Base-by-base conservation (phyloP, 1,140 invertebrate genomes). In the Coelopa frigida region DNA sequence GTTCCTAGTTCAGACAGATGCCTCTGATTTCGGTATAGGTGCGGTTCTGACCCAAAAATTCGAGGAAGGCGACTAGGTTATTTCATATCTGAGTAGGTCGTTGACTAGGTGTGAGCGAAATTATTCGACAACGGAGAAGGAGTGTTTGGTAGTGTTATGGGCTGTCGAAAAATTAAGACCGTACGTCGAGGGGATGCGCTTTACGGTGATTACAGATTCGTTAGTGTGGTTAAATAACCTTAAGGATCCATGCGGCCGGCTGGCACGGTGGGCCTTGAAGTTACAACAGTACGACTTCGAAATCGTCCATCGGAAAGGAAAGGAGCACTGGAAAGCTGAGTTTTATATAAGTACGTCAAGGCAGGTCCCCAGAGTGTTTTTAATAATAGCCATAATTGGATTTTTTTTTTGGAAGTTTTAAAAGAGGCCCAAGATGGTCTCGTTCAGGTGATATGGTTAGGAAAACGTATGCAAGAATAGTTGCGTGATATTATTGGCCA, bases 211-310 rank as follows among this genome's bases (percentile, higher is more conserved):
- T 14, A 76, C 74, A 0, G 73, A 78, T 49, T 56, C 67, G 10
- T 51, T 77, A 7, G 47, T 50, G 22, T 78, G 70, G 67, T 52
- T 78, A 3, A 46, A 58, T n/a, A 58, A 58, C 4, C 50, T 73
- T 3, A 70, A 64, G 48, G 61, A 73, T 41, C 59, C 62, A 4
- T 54, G 50, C 1, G 67, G 61, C 35, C 37, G 54, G 24, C 49
- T 70, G 4, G 63, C 58, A 10, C 42, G 58, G 38, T 70, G 58
- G 62, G 49, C 48, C 36, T 39, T 70, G 36, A 35, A 62, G 3
- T 22, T 70, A 12, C 55, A 65, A 49, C 55, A 67, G 21, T 68
- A 50, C 40, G 37, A 61, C 10, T 67, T 59, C 46, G 33, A 8
- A 0, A 45, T 68, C 12, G 54, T 61, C 36, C 50, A 61, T 33